Evolutionary conservation across 1,140 invertebrate genomes (phyloP).

Genomic region (Neotoxoptera formosana): DNA sequence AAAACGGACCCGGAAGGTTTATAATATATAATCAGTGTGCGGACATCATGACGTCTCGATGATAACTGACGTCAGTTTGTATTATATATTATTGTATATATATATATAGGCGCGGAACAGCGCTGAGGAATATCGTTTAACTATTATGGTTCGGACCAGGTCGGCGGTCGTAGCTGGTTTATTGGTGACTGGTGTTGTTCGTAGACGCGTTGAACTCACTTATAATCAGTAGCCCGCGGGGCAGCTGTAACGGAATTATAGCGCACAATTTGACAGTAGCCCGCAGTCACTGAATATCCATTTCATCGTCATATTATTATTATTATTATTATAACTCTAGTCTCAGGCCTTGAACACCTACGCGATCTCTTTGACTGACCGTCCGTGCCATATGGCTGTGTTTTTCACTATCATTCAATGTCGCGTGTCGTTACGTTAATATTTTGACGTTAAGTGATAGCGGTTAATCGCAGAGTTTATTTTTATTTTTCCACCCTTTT

Average conservation of each 20-base stretch:
- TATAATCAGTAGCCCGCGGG: background rate
- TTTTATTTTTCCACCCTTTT: background rate
- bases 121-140: background rate
- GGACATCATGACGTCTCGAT: too few species aligned
- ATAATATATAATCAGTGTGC: too few species aligned
- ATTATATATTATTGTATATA: background rate
- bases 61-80: background rate
- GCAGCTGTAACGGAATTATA: background rate
- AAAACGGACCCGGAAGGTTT: too few species aligned
- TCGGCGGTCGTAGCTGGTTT: background rate
- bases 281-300: background rate
- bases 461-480: background rate
- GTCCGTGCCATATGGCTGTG: background rate
- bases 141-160: background rate
- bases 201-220: background rate
- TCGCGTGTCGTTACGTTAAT: background rate
- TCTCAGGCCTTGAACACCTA: background rate
- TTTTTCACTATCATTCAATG: background rate
- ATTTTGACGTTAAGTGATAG: background rate
- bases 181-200: background rate
- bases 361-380: background rate
- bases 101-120: too few species aligned
- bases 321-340: background rate
- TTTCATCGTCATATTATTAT: too few species aligned
- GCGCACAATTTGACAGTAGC: background rate